Conservation (phyloP, 53 echinoderm and acorn worm species). For the Luidia sarsii region DNA sequence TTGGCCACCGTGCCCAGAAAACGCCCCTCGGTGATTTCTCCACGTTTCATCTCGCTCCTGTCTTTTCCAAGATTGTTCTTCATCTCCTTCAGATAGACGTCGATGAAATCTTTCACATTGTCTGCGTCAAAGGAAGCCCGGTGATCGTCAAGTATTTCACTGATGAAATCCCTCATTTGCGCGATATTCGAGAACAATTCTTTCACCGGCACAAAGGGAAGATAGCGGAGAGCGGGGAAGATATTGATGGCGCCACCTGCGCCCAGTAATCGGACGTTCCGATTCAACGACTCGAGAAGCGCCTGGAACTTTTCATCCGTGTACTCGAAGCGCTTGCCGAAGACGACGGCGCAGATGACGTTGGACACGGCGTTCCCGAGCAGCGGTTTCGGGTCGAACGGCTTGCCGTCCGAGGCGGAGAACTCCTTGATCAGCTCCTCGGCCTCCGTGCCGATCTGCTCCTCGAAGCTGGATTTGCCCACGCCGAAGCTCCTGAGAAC, state of each 20-base stretch:
- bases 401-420: constrained; percentile 30
- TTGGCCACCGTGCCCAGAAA: constrained; percentile 34
- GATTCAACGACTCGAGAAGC: background rate
- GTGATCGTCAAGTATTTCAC: background rate
- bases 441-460: constrained; percentile 59
- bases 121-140: constrained; percentile 19
- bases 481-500: constrained; percentile 60
- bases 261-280: constrained; percentile 4
- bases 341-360: constrained; percentile 52
- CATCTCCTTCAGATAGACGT: constrained; percentile 41
- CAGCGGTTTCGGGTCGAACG: constrained; percentile 41
- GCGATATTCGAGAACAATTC: background rate
- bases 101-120: constrained; percentile 58
- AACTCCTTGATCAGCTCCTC: constrained; percentile 48
- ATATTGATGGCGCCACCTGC: constrained; percentile 35
- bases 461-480: constrained; percentile 60
- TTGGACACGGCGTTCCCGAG: constrained; percentile 55
- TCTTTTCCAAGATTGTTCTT: background rate
- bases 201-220: constrained; percentile 34
- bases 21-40: constrained; percentile 31
- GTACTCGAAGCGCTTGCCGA: constrained; percentile 60
- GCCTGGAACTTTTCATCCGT: constrained; percentile 15
- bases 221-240: constrained; percentile 47
- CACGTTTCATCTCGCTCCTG: background rate
- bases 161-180: background rate